These are phyloP conservation scores for Glaucomys volans DNA, from an alignment of 2,113 vertebrate genomes.

Conservation along the genomic window DNA sequence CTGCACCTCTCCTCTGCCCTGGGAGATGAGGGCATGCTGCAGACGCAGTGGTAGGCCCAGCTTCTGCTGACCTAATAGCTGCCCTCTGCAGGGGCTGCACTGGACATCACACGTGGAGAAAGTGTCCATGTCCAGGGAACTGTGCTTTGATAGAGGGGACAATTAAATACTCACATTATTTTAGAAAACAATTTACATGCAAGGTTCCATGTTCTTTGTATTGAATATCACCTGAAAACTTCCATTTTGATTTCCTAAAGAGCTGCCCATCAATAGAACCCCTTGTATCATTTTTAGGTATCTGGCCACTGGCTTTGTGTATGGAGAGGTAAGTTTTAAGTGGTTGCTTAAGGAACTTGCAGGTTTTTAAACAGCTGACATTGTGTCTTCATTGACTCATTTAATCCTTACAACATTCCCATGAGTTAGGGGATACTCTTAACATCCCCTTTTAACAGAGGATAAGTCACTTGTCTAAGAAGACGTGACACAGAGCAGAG, in stretches of 20 bases:
- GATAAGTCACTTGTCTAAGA: not conserved
- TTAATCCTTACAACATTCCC: not conserved
- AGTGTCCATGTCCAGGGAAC: not conserved
- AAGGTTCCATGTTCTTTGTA: not conserved
- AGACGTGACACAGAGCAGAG: not conserved
- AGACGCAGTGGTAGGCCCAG: not conserved
- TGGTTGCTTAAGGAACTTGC: not conserved
- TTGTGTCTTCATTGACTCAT: not conserved
- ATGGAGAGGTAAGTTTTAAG: not conserved
- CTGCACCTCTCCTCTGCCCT: not conserved
- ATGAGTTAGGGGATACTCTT: not conserved
- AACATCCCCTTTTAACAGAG: not conserved
- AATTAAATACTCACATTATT: not conserved
- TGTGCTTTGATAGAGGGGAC: not conserved
- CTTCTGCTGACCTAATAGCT: fast-evolving
- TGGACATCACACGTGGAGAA: not conserved
- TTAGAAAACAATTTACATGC: not conserved
- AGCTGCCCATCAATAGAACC: not conserved
- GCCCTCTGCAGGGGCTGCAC: fast-evolving
- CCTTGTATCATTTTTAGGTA: not conserved
- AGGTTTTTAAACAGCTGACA: not conserved
- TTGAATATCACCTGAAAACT: not conserved
- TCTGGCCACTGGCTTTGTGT: not conserved
- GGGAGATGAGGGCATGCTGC: not conserved
- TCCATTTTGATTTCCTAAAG: not conserved